Evolutionary conservation across 2,888 invertebrate genomes (phyloP).

Genomic region (Deladenus siricidicola): DNA sequence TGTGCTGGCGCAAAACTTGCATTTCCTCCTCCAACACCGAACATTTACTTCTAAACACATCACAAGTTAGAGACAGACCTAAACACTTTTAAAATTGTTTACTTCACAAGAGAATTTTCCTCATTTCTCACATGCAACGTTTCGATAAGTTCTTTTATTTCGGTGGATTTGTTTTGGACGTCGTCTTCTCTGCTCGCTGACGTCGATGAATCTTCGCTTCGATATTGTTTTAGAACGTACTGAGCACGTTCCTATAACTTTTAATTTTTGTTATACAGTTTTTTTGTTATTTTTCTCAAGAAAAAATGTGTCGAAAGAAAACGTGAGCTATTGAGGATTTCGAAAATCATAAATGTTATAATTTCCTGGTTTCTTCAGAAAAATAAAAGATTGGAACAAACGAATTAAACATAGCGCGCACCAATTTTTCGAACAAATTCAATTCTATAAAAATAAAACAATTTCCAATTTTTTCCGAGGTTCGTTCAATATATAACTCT

Average conservation of each 20-base stretch:
- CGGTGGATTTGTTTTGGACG: constrained; percentile 6
- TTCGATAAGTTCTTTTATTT: constrained; percentile 19
- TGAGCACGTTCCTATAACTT: constrained; percentile 24
- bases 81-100: neutral
- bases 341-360: too few species aligned
- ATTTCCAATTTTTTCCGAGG: too few species aligned
- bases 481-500: constrained; percentile 1
- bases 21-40: constrained; percentile 20
- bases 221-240: constrained; percentile 21
- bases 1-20: constrained; percentile 14
- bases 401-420: neutral
- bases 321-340: too few species aligned
- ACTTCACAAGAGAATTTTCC: constrained; percentile 28
- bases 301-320: too few species aligned
- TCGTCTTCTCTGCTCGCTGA: neutral
- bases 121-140: constrained; percentile 14
- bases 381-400: too few species aligned
- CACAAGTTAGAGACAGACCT: neutral
- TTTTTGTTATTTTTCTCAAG: too few species aligned
- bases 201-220: neutral
- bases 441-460: constrained; percentile 2
- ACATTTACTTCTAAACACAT: constrained; percentile 16
- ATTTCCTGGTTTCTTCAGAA: too few species aligned
- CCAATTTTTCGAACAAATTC: neutral
- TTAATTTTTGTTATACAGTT: constrained; percentile 5